A percentile compares a stretch with the other conserved stretches of the same genome.
These are phyloP conservation scores for Ceuthmochares aereus DNA, from an alignment of 2,113 vertebrate species.

Conservation along the genomic window DNA sequence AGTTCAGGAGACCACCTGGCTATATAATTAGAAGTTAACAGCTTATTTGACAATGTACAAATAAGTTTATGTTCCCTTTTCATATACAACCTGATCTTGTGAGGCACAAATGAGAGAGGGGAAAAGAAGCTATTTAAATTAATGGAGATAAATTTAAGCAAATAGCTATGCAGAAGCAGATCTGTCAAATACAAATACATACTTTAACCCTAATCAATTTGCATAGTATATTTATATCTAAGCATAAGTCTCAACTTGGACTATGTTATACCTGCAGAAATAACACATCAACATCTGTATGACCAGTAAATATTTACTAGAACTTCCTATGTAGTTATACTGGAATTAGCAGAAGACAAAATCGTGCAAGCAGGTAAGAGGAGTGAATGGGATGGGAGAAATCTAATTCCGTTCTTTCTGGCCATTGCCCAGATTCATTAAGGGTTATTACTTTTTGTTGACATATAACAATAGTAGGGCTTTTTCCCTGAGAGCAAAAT, in stretches of 20 bases:
- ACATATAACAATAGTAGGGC: not conserved
- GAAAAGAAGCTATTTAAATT: not conserved
- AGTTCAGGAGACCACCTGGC: not conserved
- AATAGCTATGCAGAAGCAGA: not conserved
- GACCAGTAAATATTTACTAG: not conserved
- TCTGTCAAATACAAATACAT: not conserved
- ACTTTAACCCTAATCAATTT: not conserved
- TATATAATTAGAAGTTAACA: slow-evolving; percentile 24
- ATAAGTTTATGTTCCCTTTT: not conserved
- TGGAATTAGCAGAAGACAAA: not conserved
- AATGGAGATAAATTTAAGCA: not conserved
- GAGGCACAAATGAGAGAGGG: not conserved
- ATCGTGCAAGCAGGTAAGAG: not conserved
- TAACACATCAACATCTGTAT: not conserved
- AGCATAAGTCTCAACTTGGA: not conserved
- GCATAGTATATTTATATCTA: not conserved
- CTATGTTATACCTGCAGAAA: not conserved
- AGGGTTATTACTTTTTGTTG: not conserved
- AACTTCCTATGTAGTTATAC: accelerated
- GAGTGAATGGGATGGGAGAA: not conserved
- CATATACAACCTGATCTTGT: not conserved
- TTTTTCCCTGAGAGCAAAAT: not conserved
- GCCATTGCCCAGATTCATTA: not conserved
- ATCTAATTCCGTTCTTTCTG: not conserved
- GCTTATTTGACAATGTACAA: not conserved